phyloP scores from a whole-genome alignment of 2,888 invertebrate genomes.

The Drosophila paucipuncta region DNA sequence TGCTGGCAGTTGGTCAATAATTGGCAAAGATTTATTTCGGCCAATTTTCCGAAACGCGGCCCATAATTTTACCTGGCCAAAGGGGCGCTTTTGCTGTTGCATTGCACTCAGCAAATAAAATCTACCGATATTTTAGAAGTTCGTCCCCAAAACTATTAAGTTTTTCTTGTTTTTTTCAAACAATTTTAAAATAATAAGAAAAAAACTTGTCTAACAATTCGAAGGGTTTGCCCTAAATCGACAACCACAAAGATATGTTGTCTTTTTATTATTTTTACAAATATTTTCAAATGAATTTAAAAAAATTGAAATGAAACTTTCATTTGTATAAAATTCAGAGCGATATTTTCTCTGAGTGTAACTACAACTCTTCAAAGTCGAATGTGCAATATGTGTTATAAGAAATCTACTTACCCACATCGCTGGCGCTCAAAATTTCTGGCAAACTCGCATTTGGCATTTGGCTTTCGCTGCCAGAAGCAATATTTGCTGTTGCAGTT shows the following conservation, averaged over 20 bases:
- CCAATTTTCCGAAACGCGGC: slow-evolving; percentile 50
- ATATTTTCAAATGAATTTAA: background rate
- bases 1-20: slow-evolving; percentile 79
- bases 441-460: slow-evolving; percentile 64
- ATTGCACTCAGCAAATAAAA: slow-evolving; percentile 3
- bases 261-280: too few relatives aligned
- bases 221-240: too few relatives aligned
- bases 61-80: slow-evolving; percentile 43
- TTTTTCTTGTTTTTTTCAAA: background rate
- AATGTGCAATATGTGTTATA: slow-evolving; percentile 29
- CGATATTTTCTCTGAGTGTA: slow-evolving; percentile 1
- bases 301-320: background rate
- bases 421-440: slow-evolving; percentile 74
- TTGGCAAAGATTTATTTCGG: slow-evolving; percentile 81
- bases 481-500: slow-evolving; percentile 29
- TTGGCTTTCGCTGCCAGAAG: slow-evolving; percentile 59
- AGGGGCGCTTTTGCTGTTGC: slow-evolving; percentile 46
- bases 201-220: too few relatives aligned
- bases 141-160: background rate
- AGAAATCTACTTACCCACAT: slow-evolving; percentile 73
- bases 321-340: background rate
- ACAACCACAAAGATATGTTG: too few relatives aligned
- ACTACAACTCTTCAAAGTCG: background rate
- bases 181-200: background rate
- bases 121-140: background rate